Base-by-base conservation (phyloP, 2,797 vertebrate genomes). In the Percopsis omiscomaycus region DNA sequence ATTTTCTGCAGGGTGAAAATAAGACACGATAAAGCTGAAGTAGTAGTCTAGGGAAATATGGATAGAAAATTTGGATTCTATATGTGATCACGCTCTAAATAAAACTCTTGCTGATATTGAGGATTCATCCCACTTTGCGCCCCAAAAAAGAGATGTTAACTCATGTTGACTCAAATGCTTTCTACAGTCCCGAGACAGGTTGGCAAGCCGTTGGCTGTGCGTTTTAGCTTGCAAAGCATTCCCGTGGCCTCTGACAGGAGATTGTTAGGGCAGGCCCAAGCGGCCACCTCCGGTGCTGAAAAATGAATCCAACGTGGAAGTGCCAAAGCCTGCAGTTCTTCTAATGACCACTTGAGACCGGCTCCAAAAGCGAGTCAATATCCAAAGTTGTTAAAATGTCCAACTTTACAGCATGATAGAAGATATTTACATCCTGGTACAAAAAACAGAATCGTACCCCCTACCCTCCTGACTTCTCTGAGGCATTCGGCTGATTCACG, bases 21-120 rank as follows among this genome's bases (percentile, higher is more conserved):
- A 3, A 67, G 73, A 72, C 79, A 68, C 70, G 69, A 73, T 83
- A 74, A 80, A 80, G 61, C 55, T 77, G 67, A 77, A 76, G 75
- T 74, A 57, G 15, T 14, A 55, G 56, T 67, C 28, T 14, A 4
- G 37, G 50, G 45, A 66, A 81, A 76, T 74, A 54, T 52, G 50
- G 46, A 54, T 54, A 51, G 42, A 53, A 71, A 77, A 73, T 73
- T 68, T 22, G 73, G 64, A 75, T 77, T 55, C 42, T 30, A 48
- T 27, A 52, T 45, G 29, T 5, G 67, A 79, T 82, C 55, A 15
- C 71, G 60, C 15, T 62, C 48, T 27, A 61, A 47, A 54, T 37
- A 37, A 37, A 5, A 5, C 32, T 37, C 46, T 61, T 9, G 71
- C 29, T 49, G 5, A 45, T 64, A 37, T 64, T 48, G 60, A 65